Percentiles rank a stretch among this genome's conserved stretches.
These are phyloP conservation scores for Pyrrhosoma nymphula DNA, from an alignment of 2,888 invertebrate genomes.

Conservation along the genomic window DNA sequence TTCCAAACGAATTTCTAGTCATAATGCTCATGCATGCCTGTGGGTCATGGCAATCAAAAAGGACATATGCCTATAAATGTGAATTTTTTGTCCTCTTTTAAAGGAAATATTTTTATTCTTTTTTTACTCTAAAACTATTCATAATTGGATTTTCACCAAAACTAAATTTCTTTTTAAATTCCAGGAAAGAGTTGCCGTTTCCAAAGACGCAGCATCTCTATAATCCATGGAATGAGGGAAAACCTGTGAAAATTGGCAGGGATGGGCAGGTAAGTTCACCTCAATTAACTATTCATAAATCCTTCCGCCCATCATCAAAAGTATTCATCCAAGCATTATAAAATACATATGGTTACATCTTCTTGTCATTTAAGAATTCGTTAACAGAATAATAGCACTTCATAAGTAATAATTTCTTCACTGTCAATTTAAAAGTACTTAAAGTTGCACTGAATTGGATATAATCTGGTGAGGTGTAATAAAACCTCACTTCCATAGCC, in stretches of 20 bases:
- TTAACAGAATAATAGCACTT: too few relatives aligned
- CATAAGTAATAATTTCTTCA: too few relatives aligned
- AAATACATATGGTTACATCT: not conserved
- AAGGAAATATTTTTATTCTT: too few relatives aligned
- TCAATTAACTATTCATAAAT: not conserved
- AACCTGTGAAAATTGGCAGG: slow-evolving; percentile 99
- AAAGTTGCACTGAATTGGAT: too few relatives aligned
- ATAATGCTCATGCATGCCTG: too few relatives aligned
- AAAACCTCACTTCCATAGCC: too few relatives aligned
- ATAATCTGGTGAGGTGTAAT: too few relatives aligned
- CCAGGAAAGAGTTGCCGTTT: slow-evolving; percentile 93
- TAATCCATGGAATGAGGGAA: slow-evolving; percentile 99
- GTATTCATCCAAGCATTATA: not conserved
- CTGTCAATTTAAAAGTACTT: too few relatives aligned
- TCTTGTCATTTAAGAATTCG: not conserved
- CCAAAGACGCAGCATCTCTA: slow-evolving; percentile 94
- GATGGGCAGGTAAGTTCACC: slow-evolving; percentile 87
- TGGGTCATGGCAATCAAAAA: too few relatives aligned
- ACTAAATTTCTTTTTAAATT: slow-evolving; percentile 7
- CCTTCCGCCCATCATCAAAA: not conserved
- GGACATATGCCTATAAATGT: too few relatives aligned
- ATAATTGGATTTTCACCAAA: not conserved
- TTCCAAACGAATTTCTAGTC: too few relatives aligned
- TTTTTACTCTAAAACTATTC: not conserved
- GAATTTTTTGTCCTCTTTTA: too few relatives aligned